Base-by-base conservation (phyloP, 2,113 vertebrate species). In the Chascanopsetta lugubris region DNA sequence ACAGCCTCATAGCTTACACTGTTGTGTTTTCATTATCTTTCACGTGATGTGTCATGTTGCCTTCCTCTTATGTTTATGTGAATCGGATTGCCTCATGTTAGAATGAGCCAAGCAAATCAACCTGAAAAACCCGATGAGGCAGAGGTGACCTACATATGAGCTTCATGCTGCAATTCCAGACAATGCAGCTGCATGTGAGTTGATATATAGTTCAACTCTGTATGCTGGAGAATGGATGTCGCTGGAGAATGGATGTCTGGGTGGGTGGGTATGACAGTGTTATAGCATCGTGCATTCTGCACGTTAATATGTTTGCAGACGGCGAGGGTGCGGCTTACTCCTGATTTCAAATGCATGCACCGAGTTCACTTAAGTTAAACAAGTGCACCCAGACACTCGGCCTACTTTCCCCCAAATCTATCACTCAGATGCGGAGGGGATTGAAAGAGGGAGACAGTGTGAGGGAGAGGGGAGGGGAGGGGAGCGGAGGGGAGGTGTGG, bases 401-500 rank as follows among this genome's bases (percentile, higher is more conserved):
- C 81, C 86, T 90, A 88, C 79, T 86, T 89, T 84, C 53, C 59
- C n/a, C 53, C 65, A 58, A 38, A 45, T 72, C 54, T 57, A 42
- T 53, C 53, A n/a, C 74, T 75, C 80, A 64, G 46, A 74, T 71
- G 75, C 74, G 27, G 61, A 40, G 48, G 60, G n/a, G n/a, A n/a
- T n/a, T n/a, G n/a, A n/a, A 55, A 48, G 51, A 27, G 54, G 55
- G 29, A 22, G 42, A 34, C n/a, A n/a, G n/a, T n/a, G 54, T 5
- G 9, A 27, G 32, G 29, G 61, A 38, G 48, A 65, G 61, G 9
- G 58, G 3, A 55, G 43, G 53, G 25, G 49, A 59, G 29, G n/a
- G 43, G 29, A 8, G 20, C 10, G 32, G 49, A 40, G 56, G 11
- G 30, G 47, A 38, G 46, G 15, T 20, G 9, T 57, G 25, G 24